Evolutionary conservation across 2,797 vertebrate species (phyloP).

Genomic region (Chiloscyllium punctatum): DNA sequence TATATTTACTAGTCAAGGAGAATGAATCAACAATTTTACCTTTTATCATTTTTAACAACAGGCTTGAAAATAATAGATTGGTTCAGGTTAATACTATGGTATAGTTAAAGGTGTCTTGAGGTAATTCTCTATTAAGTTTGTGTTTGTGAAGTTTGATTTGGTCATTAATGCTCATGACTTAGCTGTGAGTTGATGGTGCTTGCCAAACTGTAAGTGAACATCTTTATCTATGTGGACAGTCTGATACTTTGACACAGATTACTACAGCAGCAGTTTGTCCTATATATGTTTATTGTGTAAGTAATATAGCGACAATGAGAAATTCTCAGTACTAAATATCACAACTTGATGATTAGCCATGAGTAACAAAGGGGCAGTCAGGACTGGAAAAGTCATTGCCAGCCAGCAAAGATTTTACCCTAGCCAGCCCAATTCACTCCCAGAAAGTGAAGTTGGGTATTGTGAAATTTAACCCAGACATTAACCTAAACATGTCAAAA

Average conservation of each 20-base stretch:
- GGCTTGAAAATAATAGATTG: background rate
- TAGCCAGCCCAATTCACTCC: background rate
- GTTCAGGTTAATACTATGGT: background rate
- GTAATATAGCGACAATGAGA: background rate
- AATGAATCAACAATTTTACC: background rate
- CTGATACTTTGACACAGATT: background rate
- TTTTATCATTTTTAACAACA: background rate
- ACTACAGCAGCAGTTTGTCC: background rate
- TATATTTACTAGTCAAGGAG: background rate
- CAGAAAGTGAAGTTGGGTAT: background rate
- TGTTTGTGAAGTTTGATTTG: background rate
- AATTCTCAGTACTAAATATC: background rate
- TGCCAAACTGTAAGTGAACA: background rate
- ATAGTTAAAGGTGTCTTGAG: too few species aligned
- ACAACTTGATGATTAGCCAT: background rate
- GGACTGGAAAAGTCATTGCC: background rate
- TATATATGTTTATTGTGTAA: background rate
- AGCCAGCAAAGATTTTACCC: background rate
- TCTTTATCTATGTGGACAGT: background rate
- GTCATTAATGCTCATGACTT: background rate
- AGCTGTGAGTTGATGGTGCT: background rate
- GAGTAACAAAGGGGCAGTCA: background rate
- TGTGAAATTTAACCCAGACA: background rate
- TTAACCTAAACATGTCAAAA: background rate
- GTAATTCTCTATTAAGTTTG: background rate